Evolutionary conservation across 1,140 invertebrate species (phyloP).

Genomic region (Brachionus manjavacas): DNA sequence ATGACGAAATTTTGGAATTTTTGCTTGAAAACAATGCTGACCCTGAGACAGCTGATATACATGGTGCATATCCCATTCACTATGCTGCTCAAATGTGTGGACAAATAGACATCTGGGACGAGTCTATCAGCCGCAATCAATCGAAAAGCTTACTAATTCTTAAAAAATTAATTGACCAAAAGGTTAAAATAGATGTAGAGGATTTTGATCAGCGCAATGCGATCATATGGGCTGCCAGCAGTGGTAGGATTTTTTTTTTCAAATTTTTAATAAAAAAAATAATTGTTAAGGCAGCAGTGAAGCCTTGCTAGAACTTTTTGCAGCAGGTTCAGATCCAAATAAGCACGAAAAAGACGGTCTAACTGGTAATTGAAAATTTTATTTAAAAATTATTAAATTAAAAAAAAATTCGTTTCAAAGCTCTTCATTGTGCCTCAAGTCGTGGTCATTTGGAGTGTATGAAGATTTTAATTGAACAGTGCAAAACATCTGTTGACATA

Average conservation of each 20-base stretch:
- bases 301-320: conserved; percentile 76
- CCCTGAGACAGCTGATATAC: conserved; percentile 78
- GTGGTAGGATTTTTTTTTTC: conserved; percentile 61
- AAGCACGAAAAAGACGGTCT: conserved; percentile 70
- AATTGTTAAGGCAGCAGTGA: conserved; percentile 57
- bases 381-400: not conserved
- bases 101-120: conserved; percentile 44
- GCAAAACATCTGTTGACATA: conserved; percentile 60
- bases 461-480: conserved; percentile 69
- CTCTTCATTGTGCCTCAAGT: conserved; percentile 89
- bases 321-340: conserved; percentile 73
- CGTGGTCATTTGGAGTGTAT: conserved; percentile 86
- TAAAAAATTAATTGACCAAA: conserved; percentile 72
- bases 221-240: conserved; percentile 90
- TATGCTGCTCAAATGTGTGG: conserved; percentile 93
- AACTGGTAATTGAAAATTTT: conserved; percentile 50
- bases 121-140: conserved; percentile 17
- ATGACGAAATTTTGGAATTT: conserved; percentile 64
- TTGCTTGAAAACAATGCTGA: conserved; percentile 76
- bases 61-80: conserved; percentile 88
- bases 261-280: not conserved
- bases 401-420: conserved; percentile 53
- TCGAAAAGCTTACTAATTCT: conserved; percentile 66
- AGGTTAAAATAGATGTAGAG: conserved; percentile 72
- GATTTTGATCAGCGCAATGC: conserved; percentile 88